phyloP scores from a whole-genome alignment of 1,140 invertebrate genomes.

The Pentalonia nigronervosa region DNA sequence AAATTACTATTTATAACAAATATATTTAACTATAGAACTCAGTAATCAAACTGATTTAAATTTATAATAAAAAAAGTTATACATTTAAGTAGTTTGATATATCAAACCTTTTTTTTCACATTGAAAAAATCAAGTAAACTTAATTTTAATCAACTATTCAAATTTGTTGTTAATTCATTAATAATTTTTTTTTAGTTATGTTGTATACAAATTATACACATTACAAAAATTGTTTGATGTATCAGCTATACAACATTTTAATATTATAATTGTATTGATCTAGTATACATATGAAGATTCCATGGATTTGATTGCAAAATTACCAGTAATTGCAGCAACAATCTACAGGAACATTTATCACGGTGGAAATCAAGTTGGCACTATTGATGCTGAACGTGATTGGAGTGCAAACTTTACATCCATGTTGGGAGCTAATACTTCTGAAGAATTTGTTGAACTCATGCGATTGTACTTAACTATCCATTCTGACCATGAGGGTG shows the following conservation, averaged over 20 bases:
- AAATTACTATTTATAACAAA: too few relatives aligned
- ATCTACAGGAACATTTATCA: slow-evolving; percentile 91
- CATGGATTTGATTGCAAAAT: slow-evolving; percentile 95
- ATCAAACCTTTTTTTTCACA: too few relatives aligned
- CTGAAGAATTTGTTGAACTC: slow-evolving; percentile 82
- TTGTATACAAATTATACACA: neutral
- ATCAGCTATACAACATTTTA: neutral
- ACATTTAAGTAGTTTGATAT: too few relatives aligned
- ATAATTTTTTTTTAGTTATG: too few relatives aligned
- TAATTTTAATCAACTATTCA: too few relatives aligned
- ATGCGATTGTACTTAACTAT: slow-evolving; percentile 96
- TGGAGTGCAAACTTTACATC: slow-evolving; percentile 93
- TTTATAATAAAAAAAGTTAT: too few relatives aligned
- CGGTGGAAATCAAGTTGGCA: slow-evolving; percentile 84
- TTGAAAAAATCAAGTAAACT: too few relatives aligned
- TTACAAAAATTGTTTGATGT: neutral
- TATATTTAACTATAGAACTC: too few relatives aligned
- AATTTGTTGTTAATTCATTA: too few relatives aligned
- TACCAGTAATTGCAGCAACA: slow-evolving; percentile 92
- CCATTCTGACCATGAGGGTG: slow-evolving; percentile 94
- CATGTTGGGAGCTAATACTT: slow-evolving; percentile 91
- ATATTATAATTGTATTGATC: neutral
- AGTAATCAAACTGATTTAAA: too few relatives aligned
- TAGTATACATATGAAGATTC: slow-evolving; percentile 87
- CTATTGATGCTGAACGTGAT: slow-evolving; percentile 89